Evolutionary conservation across 2,888 invertebrate genomes (phyloP).

Genomic region (Trachelus troglodyta): DNA sequence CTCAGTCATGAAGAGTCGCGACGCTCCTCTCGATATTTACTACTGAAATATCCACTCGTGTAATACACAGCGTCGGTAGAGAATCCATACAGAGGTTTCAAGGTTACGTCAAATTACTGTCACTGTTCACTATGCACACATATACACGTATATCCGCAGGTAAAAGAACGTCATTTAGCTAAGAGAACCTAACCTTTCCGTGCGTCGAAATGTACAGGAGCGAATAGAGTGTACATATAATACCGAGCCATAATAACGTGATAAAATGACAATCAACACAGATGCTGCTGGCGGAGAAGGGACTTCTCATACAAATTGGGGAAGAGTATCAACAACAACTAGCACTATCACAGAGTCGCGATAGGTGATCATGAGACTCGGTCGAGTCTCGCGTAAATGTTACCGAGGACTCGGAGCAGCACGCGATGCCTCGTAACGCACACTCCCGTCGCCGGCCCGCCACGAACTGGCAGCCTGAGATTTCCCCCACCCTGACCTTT

Average conservation of each 20-base stretch:
- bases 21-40: background rate
- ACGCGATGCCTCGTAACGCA: background rate
- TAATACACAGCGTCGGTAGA: background rate
- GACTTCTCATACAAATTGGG: background rate
- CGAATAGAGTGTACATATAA: background rate
- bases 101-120: background rate
- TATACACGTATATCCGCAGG: background rate
- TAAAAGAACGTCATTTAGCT: background rate
- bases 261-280: background rate
- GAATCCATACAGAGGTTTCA: background rate
- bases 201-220: too few species aligned
- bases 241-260: background rate
- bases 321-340: background rate
- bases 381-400: background rate
- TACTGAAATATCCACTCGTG: background rate
- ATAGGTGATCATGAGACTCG: background rate
- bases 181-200: too few species aligned
- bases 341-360: background rate
- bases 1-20: background rate
- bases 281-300: background rate
- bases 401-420: background rate
- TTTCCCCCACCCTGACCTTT: slow-evolving; percentile 27
- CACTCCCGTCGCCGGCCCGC: slow-evolving; percentile 40
- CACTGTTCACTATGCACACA: background rate
- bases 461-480: slow-evolving; percentile 44